Evolutionary conservation across 2,797 vertebrate species (phyloP).

Genomic region (Chelonia mydas): DNA sequence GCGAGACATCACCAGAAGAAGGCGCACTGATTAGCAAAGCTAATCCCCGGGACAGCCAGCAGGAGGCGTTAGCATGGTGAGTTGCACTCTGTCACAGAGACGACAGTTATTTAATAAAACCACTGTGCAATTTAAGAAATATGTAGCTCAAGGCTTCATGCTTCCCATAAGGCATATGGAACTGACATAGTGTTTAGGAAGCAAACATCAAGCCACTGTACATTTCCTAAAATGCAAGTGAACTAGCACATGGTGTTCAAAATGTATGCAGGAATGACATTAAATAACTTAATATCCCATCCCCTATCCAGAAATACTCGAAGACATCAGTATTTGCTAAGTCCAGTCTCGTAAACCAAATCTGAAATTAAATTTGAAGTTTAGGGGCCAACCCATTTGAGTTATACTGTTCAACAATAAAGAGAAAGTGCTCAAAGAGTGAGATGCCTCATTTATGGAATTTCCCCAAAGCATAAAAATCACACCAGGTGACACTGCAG

Average conservation of each 20-base stretch:
- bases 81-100: too few species aligned
- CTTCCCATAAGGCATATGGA: background rate
- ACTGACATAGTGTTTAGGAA: background rate
- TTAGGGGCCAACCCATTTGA: background rate
- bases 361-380: background rate
- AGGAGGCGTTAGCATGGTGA: too few species aligned
- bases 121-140: too few species aligned
- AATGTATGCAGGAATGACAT: background rate
- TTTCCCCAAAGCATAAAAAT: background rate
- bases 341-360: background rate
- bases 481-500: background rate
- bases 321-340: background rate
- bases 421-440: background rate
- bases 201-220: background rate
- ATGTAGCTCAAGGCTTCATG: background rate
- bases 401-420: background rate
- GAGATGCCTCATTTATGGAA: background rate
- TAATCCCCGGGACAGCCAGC: too few species aligned
- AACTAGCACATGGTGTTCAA: background rate
- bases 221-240: background rate
- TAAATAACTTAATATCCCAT: background rate
- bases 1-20: too few species aligned
- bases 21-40: too few species aligned
- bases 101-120: background rate
- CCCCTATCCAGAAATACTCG: background rate